Evolutionary conservation across 2,888 invertebrate species (phyloP).

Genomic region (Sussaba pulchella): DNA sequence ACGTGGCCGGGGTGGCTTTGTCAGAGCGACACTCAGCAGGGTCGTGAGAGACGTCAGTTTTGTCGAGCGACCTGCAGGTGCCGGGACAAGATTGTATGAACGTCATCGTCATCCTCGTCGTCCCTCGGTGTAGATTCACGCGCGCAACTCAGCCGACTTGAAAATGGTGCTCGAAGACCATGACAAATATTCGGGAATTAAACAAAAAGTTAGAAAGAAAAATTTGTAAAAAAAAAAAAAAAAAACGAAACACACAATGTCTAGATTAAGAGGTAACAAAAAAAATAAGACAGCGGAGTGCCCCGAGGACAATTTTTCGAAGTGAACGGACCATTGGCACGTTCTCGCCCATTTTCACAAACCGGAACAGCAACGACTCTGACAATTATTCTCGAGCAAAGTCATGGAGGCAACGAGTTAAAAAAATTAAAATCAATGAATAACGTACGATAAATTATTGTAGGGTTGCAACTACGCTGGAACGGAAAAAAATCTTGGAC

Average conservation of each 20-base stretch:
- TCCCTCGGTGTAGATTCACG: slow-evolving; percentile 26
- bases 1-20: slow-evolving; percentile 88
- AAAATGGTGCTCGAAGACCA: slow-evolving; percentile 16
- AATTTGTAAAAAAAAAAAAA: no score
- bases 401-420: no score
- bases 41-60: slow-evolving; percentile 85
- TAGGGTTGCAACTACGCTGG: not conserved
- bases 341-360: not conserved
- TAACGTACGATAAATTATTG: not conserved
- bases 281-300: slow-evolving; percentile 11
- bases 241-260: not conserved
- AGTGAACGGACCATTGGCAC: slow-evolving; percentile 59
- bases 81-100: slow-evolving; percentile 85
- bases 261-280: slow-evolving; percentile 17
- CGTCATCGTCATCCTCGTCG: slow-evolving; percentile 58
- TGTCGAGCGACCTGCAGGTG: slow-evolving; percentile 92
- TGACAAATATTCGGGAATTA: slow-evolving; percentile 3
- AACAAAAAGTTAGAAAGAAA: no score
- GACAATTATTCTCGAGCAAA: not conserved
- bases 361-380: not conserved
- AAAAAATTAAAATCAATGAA: not conserved
- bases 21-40: slow-evolving; percentile 85
- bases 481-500: no score
- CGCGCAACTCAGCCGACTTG: slow-evolving; percentile 5
- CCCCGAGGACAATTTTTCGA: slow-evolving; percentile 39